These are phyloP conservation scores for Dendronephthya gigantea DNA, from an alignment of 64 coral and sea anemone genomes.

Conservation along the genomic window DNA sequence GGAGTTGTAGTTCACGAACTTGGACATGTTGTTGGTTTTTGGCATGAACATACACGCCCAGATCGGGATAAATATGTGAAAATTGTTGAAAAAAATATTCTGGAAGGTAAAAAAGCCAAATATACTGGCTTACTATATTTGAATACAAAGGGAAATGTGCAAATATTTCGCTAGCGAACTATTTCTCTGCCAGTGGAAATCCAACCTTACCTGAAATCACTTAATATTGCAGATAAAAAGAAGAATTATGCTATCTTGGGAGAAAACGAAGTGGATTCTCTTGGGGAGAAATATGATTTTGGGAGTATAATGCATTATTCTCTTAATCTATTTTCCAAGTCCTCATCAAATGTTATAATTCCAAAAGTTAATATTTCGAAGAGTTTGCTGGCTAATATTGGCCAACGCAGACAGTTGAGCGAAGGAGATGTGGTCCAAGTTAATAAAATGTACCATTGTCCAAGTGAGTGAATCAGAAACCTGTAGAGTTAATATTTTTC, in stretches of 20 bases:
- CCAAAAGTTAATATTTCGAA: slow-evolving; percentile 29
- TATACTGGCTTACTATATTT: no score
- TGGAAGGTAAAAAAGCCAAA: slow-evolving; percentile 37
- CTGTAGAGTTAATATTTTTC: no score
- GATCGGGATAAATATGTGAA: slow-evolving; percentile 53
- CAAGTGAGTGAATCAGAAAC: slow-evolving; percentile 64
- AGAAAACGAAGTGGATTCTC: slow-evolving; percentile 52
- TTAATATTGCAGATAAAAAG: slow-evolving; percentile 44
- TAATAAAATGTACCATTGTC: slow-evolving; percentile 70
- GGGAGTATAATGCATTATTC: slow-evolving; percentile 94
- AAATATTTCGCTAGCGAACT: no score
- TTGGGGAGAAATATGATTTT: slow-evolving; percentile 68
- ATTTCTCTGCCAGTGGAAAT: no score
- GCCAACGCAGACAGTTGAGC: slow-evolving; percentile 73
- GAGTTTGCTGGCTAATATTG: slow-evolving; percentile 47
- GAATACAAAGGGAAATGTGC: no score
- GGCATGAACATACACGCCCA: slow-evolving; percentile 83
- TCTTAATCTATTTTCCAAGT: slow-evolving; percentile 54
- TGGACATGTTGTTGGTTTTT: slow-evolving; percentile 76
- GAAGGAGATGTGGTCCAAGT: slow-evolving; percentile 69
- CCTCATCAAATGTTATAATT: slow-evolving; percentile 47
- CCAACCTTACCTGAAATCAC: no score
- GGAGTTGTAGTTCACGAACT: slow-evolving; percentile 84
- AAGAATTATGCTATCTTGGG: slow-evolving; percentile 74
- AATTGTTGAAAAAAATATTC: slow-evolving; percentile 60